Percentiles rank a stretch among this genome's conserved stretches.
Evolutionary conservation across 2,113 vertebrate species (phyloP).

Genomic region (Circaetus cinerascens): DNA sequence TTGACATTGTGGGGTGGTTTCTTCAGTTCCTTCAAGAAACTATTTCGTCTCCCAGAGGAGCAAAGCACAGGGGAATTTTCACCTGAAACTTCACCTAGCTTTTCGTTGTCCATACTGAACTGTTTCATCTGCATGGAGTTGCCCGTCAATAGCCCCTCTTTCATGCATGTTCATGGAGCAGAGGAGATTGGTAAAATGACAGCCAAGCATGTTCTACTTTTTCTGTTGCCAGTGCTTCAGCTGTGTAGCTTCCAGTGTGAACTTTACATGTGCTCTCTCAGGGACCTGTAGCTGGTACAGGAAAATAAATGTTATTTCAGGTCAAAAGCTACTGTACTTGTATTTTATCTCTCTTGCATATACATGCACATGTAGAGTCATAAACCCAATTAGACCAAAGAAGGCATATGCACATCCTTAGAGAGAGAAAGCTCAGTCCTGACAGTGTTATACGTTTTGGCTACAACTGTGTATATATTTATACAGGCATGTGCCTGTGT

Average conservation of each 20-base stretch:
- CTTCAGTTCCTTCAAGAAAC: background rate
- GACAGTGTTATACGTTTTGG: slow-evolving; percentile 25
- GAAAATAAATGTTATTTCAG: slow-evolving; percentile 29
- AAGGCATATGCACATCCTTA: slow-evolving; percentile 6
- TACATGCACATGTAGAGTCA: background rate
- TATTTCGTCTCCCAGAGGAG: background rate
- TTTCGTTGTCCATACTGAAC: background rate
- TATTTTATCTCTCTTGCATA: slow-evolving; percentile 1
- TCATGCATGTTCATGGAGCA: background rate
- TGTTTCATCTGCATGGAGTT: background rate
- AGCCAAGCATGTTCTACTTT: background rate
- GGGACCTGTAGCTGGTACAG: background rate
- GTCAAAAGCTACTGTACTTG: background rate
- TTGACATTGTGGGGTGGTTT: background rate
- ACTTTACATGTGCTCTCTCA: background rate
- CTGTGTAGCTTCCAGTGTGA: background rate
- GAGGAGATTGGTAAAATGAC: background rate
- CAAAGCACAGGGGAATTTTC: background rate
- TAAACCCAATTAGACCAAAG: slow-evolving; percentile 13
- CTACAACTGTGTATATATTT: slow-evolving; percentile 24
- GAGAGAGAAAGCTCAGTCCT: background rate
- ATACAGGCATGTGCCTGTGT: slow-evolving; percentile 11
- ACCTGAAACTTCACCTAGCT: background rate
- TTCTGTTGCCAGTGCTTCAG: background rate
- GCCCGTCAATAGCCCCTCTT: background rate